Evolutionary conservation across 2,113 vertebrate genomes (phyloP).

Genomic region (Aptenodytes forsteri): DNA sequence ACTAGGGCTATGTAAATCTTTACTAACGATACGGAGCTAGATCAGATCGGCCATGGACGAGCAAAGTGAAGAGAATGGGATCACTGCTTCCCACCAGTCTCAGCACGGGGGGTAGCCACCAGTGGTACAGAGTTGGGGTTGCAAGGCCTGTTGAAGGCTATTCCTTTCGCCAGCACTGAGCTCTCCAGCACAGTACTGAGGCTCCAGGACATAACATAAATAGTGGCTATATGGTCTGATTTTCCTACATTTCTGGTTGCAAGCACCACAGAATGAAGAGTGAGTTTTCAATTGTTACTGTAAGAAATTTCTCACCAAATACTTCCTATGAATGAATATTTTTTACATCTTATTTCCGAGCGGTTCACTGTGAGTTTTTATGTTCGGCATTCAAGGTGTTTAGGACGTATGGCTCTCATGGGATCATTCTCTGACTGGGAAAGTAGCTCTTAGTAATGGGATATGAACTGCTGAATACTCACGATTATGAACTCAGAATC

Average conservation of each 20-base stretch:
- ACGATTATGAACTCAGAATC: neutral
- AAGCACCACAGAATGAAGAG: neutral
- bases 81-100: neutral
- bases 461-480: neutral
- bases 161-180: neutral
- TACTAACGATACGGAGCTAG: fast-evolving
- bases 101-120: neutral
- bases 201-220: neutral
- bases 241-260: neutral
- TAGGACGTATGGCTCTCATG: neutral
- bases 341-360: neutral
- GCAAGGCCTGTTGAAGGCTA: neutral
- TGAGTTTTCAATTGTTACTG: neutral
- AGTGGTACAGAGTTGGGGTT: fast-evolving
- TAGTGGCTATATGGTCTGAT: neutral
- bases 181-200: neutral
- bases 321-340: neutral
- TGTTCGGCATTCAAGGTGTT: neutral
- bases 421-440: neutral
- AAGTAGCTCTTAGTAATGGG: neutral
- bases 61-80: fast-evolving
- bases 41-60: fast-evolving
- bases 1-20: neutral
- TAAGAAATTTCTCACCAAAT: neutral
- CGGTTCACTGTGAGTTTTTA: neutral